Evolutionary conservation across 2,888 invertebrate species (phyloP), one percentile per base, ranked within the genome.

Genomic region (Acanthopleura granulata): DNA sequence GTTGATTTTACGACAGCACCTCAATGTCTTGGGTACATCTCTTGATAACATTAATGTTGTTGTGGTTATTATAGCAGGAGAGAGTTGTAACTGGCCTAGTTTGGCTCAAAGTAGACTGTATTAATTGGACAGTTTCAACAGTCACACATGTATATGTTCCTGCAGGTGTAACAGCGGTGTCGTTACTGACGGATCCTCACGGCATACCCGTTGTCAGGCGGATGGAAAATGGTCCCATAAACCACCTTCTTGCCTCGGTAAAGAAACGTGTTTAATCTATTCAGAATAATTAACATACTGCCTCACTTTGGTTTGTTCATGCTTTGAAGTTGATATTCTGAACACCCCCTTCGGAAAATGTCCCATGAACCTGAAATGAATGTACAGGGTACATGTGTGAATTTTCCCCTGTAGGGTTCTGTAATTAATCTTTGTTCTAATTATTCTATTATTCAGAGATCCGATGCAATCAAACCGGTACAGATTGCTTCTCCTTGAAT

Each of bases 151-250:
- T 40, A 40, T 57, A 9, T 18, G 51, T 57, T 57, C 12, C 22
- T 22, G 25, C 25, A 66, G 66, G 66, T 66, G 66, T 66, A 16
- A 22, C 27, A 27, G 16, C 25, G 66, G 66, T 25, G 66, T 66
- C 25, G 25, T 66, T 27, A 18, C 66, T 27, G 27, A 22, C 15
- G 66, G 66, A 6, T 22, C 15, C 16, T 16, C 66, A 22, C 29
- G 25, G 3, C 25, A 22, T 27, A 66, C 66, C 22, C 18, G 29
- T 22, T 66, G 66, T 66, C 66, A 66, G 29, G 66, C 66, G 29
- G 66, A 66, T 27, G 66, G 66, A 22, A 66, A 22, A 22, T 66
- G 66, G 66, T 66, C 66, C 22, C 22, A 66, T 66, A 15, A 22
- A 22, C 25, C 66, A 27, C 66, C 66, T 16, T 22, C 66, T 16